Evolutionary conservation across 2,797 vertebrate genomes (phyloP).

Genomic region (Pitangus sulphuratus): DNA sequence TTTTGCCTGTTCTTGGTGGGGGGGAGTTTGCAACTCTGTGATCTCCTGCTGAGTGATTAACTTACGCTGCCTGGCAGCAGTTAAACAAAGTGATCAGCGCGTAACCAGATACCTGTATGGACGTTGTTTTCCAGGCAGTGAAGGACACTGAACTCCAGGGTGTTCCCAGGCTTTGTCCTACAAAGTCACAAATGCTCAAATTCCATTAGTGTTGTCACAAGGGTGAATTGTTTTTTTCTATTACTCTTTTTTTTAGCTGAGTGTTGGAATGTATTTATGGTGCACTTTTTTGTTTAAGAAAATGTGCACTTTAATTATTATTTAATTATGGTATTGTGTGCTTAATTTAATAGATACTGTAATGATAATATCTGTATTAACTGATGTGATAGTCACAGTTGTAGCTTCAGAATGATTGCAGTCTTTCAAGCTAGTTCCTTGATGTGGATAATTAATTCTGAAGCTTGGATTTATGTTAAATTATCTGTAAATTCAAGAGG

Average conservation of each 20-base stretch:
- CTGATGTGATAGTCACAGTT: not conserved
- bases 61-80: not conserved
- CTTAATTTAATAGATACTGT: not conserved
- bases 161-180: not conserved
- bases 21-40: not conserved
- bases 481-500: not conserved
- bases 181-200: not conserved
- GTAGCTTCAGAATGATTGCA: not conserved
- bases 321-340: not conserved
- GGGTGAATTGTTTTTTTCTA: not conserved
- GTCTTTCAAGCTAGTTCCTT: not conserved
- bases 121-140: not conserved
- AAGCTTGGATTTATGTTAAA: not conserved
- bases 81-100: not conserved
- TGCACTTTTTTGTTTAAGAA: not conserved
- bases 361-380: not conserved
- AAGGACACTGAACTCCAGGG: fast-evolving
- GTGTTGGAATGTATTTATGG: not conserved
- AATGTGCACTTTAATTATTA: not conserved
- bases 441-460: not conserved
- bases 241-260: not conserved
- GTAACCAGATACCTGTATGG: not conserved
- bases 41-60: not conserved
- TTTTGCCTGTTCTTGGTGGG: not conserved
- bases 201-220: not conserved